A percentile compares a stretch with the other conserved stretches of the same genome.
Conservation (phyloP, 2,888 invertebrate species). For the Conops quadrifasciatus region DNA sequence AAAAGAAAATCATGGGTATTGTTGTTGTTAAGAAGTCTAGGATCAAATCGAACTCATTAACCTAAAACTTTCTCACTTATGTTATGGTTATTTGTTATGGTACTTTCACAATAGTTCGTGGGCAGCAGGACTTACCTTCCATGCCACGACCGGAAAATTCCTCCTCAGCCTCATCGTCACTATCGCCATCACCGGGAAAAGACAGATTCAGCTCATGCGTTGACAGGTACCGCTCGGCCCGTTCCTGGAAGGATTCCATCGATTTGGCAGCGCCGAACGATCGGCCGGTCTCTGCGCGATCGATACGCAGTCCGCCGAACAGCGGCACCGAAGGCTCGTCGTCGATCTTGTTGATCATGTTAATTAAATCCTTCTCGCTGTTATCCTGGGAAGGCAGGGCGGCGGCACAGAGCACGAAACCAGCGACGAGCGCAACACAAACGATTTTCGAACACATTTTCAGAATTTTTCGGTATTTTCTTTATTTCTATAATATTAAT, state of each 20-base stretch:
- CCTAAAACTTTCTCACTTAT: too few relatives aligned
- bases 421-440: conserved; percentile 60
- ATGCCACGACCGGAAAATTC: conserved; percentile 61
- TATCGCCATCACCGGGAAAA: conserved; percentile 59
- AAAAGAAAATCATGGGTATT: too few relatives aligned
- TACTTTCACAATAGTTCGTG: too few relatives aligned
- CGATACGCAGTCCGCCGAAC: conserved; percentile 65
- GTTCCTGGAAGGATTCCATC: conserved; percentile 65
- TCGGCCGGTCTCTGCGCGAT: conserved; percentile 61
- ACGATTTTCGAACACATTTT: conserved; percentile 62
- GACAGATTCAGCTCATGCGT: conserved; percentile 67
- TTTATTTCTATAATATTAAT: conserved; percentile 34
- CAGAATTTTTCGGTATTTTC: conserved; percentile 29
- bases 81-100: too few relatives aligned
- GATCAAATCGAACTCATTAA: too few relatives aligned
- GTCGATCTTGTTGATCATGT: conserved; percentile 66
- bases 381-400: conserved; percentile 62
- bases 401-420: conserved; percentile 55
- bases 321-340: conserved; percentile 62
- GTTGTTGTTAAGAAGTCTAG: too few relatives aligned
- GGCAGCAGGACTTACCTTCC: conserved; percentile 57
- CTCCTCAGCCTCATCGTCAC: conserved; percentile 57
- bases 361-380: conserved; percentile 65
- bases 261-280: conserved; percentile 55
- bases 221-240: conserved; percentile 66